Conservation (phyloP, 2,113 vertebrate genomes). For the Ciconia stormi region DNA sequence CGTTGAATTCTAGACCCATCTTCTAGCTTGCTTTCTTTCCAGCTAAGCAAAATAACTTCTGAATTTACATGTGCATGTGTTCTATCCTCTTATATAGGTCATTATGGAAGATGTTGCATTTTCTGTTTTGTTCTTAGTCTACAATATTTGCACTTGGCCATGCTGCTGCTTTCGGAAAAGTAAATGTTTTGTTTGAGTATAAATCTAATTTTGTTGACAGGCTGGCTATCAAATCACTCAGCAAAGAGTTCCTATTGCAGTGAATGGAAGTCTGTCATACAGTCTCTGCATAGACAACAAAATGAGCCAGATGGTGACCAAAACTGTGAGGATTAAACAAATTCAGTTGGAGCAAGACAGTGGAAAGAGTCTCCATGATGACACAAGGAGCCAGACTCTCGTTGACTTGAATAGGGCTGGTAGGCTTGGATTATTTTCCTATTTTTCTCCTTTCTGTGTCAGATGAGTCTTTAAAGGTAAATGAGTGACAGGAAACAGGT, state of each 20-base stretch:
- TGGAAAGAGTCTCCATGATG: constrained; percentile 95
- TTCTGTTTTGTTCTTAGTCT: neutral
- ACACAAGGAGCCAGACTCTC: constrained; percentile 83
- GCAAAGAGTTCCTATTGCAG: constrained; percentile 89
- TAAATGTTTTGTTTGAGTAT: neutral
- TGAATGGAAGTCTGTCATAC: constrained; percentile 84
- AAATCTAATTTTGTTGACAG: constrained; percentile 70
- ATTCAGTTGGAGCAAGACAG: constrained; percentile 99
- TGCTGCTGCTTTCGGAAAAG: neutral
- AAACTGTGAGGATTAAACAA: constrained; percentile 86
- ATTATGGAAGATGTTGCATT: neutral
- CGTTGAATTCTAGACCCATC: neutral
- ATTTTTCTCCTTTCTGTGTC: neutral
- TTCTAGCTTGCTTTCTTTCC: neutral
- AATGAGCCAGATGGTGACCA: constrained; percentile 77
- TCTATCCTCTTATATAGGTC: neutral
- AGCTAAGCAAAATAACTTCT: neutral
- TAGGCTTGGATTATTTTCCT: constrained; percentile 55
- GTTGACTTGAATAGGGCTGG: constrained; percentile 96
- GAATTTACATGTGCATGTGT: neutral
- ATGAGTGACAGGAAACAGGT: neutral
- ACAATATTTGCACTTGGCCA: neutral
- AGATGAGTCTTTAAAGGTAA: neutral
- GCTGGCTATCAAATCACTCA: constrained; percentile 98
- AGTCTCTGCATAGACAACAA: constrained; percentile 73